Evolutionary conservation across 2,888 invertebrate species (phyloP), one percentile per base, ranked within the genome.

Genomic region (Eilema caniola): DNA sequence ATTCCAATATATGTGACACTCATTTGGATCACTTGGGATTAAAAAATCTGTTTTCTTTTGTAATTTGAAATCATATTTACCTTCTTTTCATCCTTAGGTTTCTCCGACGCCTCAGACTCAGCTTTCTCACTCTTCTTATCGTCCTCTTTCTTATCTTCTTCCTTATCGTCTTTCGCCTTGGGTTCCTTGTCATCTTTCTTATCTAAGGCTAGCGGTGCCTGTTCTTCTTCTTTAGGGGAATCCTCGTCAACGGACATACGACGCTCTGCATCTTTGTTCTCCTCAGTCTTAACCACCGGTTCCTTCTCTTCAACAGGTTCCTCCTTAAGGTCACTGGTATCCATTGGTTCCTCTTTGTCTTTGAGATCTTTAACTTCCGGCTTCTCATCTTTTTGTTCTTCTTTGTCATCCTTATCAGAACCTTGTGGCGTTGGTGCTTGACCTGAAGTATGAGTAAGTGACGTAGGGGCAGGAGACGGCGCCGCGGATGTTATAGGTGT

Each of bases 401-500:
- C 95, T 71, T 93, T 93, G 23, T 92, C 93, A 66, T 92, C 93
- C 69, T 93, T 91, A 0, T 90, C 89, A 1, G 90, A 87, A 70
- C 85, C 89, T 62, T 69, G 72, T 3, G 69, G 69, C 3, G 72
- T 72, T 1, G 72, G 72, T 8, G 72, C 72, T 41, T 69, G 72
- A 11, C 72, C 72, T 2, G 72, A 63, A 12, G 69, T 72, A 10
- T 63, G 72, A 7, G 72, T 63, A 0, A 69, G 31, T 2, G 72
- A 69, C 3, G 69, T 66, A 11, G 93, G 94, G 0, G 94, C 92
- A 1, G 94, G 92, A 0, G 92, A 89, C 0, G 94, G 92, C 0
- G 95, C 93, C 20, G 93, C 94, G 2, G 93, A 93, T 0, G 95
- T 93, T 20, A 94, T 90, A 0, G 96, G 95, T 0, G 96, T 94